Evolutionary conservation across 2,888 invertebrate genomes (phyloP).

Genomic region (Spodoptera picta): DNA sequence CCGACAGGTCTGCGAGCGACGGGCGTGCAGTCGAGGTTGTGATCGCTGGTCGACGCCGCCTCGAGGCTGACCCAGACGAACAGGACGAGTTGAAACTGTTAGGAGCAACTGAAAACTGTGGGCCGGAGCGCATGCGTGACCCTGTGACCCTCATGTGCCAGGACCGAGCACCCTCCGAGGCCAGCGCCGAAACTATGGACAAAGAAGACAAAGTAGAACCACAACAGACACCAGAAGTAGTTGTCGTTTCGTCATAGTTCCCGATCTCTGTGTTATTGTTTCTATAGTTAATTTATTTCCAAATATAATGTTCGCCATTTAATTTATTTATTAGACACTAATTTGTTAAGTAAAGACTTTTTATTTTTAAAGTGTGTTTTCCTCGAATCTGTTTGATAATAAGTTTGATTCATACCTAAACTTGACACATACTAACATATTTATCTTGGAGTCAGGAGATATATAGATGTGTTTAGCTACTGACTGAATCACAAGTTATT

Average conservation of each 20-base stretch:
- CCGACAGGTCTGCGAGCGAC: constrained; percentile 66
- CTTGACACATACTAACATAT: not conserved
- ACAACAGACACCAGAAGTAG: constrained; percentile 66
- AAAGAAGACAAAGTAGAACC: constrained; percentile 35
- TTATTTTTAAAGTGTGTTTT: constrained; percentile 22
- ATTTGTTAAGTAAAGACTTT: constrained; percentile 56
- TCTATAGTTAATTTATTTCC: constrained; percentile 67
- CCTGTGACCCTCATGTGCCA: constrained; percentile 90
- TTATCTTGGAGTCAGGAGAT: no score
- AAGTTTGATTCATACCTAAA: not conserved
- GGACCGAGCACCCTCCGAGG: constrained; percentile 32
- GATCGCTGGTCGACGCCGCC: constrained; percentile 74
- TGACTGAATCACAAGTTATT: no score
- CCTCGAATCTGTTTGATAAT: constrained; percentile 11
- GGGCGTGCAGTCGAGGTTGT: constrained; percentile 77
- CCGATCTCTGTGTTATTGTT: constrained; percentile 63
- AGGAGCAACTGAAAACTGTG: constrained; percentile 92
- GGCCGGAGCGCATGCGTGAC: constrained; percentile 91
- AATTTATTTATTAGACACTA: constrained; percentile 62
- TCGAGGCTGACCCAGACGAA: constrained; percentile 66
- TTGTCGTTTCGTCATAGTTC: constrained; percentile 70
- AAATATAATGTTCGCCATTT: constrained; percentile 51
- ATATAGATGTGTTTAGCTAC: no score
- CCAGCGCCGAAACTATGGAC: constrained; percentile 22
- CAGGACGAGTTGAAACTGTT: constrained; percentile 87